These are phyloP conservation scores for Biston stratarius DNA, from an alignment of 2,888 invertebrate genomes.

Conservation along the genomic window DNA sequence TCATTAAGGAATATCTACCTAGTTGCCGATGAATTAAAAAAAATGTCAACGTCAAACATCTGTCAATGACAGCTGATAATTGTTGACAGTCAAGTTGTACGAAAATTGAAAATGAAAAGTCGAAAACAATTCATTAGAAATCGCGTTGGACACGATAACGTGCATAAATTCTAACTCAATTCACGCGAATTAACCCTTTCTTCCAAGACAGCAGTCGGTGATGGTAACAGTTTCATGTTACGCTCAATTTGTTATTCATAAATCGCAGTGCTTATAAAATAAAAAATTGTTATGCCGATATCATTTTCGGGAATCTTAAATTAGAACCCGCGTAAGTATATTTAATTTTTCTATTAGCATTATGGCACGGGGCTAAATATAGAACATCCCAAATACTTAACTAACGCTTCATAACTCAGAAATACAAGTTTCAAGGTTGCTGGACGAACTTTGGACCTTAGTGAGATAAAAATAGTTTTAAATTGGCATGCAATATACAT, in stretches of 20 bases:
- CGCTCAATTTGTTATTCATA: neutral
- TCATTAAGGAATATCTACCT: neutral
- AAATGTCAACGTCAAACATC: neutral
- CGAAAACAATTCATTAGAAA: conserved; percentile 18
- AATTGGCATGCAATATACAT: conserved; percentile 8
- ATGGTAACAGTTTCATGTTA: neutral
- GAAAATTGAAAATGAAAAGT: neutral
- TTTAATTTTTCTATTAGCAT: conserved; percentile 2
- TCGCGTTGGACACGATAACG: conserved; percentile 11
- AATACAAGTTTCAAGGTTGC: conserved; percentile 30
- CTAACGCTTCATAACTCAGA: neutral
- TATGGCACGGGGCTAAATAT: conserved; percentile 31
- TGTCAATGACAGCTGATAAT: conserved; percentile 20
- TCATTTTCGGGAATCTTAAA: conserved; percentile 21
- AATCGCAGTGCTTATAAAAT: neutral
- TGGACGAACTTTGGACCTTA: conserved; percentile 33
- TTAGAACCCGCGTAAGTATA: conserved; percentile 24
- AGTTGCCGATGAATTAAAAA: neutral
- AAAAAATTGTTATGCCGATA: conserved; percentile 2
- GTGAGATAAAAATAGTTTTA: conserved; percentile 19
- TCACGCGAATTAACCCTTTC: neutral
- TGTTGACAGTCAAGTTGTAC: conserved; percentile 13
- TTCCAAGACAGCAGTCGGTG: neutral
- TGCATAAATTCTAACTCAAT: conserved; percentile 4
- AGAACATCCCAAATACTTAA: conserved; percentile 17